Evolutionary conservation across 2,113 vertebrate species (phyloP), one percentile per base, ranked within the genome.

Genomic region (Lates calcarifer): DNA sequence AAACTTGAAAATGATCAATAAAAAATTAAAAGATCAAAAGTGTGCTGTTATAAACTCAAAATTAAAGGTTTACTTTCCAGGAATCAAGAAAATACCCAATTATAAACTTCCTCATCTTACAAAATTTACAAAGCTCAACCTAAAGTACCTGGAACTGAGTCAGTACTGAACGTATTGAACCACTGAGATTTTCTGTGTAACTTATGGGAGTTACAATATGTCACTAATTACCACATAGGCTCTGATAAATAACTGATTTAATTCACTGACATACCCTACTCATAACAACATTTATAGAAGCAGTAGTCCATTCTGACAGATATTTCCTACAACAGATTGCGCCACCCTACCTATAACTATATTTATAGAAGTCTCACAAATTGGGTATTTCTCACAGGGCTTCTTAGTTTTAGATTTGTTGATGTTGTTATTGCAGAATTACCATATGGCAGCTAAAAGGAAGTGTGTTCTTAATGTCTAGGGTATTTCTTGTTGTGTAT

Each of bases 201-300:
- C 55, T 22, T 28, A 6, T 53, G 57, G 51, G 37, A 56, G 22
- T 35, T 35, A 20, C 2, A 39, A n/a, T n/a, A n/a, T n/a, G n/a
- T 49, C 11, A 1, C 28, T 37, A 83, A 63, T 31, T 20, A 47
- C 28, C 28, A 35, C n/a, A 31, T 2, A 24, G 4, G 17, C 28
- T 63, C 6, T 64, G 31, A 84, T 41, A 26, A 58, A 22, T 29
- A n/a, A n/a, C n/a, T n/a, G n/a, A n/a, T n/a, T n/a, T n/a, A n/a
- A n/a, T n/a, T n/a, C n/a, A n/a, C n/a, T n/a, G n/a, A n/a, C n/a
- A n/a, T n/a, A n/a, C n/a, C n/a, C n/a, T n/a, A n/a, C n/a, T n/a
- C n/a, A n/a, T n/a, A n/a, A n/a, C n/a, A n/a, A n/a, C n/a, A n/a
- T n/a, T n/a, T n/a, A n/a, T n/a, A n/a, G n/a, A n/a, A n/a, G n/a